These are phyloP conservation scores for Alsophila aescularia DNA, from an alignment of 2,888 invertebrate genomes.

Conservation along the genomic window DNA sequence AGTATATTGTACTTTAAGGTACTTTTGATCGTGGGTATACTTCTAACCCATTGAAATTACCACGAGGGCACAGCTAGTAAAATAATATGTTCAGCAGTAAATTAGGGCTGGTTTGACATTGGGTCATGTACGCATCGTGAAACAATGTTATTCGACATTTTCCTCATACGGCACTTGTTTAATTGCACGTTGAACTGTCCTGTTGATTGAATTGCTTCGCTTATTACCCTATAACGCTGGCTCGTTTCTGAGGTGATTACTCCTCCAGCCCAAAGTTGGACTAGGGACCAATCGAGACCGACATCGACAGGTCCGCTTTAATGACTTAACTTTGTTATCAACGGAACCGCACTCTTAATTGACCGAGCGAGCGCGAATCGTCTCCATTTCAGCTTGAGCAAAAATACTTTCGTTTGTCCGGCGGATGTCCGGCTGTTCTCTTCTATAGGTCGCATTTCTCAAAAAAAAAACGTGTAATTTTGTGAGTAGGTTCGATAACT, in stretches of 20 bases:
- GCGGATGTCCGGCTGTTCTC: too few relatives aligned
- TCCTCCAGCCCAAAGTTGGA: constrained; percentile 23
- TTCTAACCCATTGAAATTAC: too few relatives aligned
- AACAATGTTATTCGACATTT: neutral
- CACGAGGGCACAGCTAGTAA: too few relatives aligned
- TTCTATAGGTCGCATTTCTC: too few relatives aligned
- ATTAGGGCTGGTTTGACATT: neutral
- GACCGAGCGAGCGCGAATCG: too few relatives aligned
- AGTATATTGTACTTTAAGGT: too few relatives aligned
- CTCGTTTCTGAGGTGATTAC: constrained; percentile 51
- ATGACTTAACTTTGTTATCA: constrained; percentile 42
- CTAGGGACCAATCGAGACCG: neutral
- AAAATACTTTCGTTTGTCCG: too few relatives aligned
- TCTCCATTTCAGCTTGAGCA: too few relatives aligned
- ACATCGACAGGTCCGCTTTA: constrained; percentile 5
- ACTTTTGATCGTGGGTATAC: too few relatives aligned
- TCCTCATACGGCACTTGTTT: constrained; percentile 1
- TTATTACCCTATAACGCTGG: constrained; percentile 42
- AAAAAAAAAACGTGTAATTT: too few relatives aligned
- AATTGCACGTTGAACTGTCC: constrained; percentile 3
- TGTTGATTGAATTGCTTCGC: constrained; percentile 50
- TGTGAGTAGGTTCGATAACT: too few relatives aligned
- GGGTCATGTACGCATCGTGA: neutral
- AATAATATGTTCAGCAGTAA: too few relatives aligned
- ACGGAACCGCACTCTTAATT: constrained; percentile 30